These are phyloP conservation scores for Cyprinodon diabolis DNA, from an alignment of 2,797 vertebrate genomes.

Conservation along the genomic window DNA sequence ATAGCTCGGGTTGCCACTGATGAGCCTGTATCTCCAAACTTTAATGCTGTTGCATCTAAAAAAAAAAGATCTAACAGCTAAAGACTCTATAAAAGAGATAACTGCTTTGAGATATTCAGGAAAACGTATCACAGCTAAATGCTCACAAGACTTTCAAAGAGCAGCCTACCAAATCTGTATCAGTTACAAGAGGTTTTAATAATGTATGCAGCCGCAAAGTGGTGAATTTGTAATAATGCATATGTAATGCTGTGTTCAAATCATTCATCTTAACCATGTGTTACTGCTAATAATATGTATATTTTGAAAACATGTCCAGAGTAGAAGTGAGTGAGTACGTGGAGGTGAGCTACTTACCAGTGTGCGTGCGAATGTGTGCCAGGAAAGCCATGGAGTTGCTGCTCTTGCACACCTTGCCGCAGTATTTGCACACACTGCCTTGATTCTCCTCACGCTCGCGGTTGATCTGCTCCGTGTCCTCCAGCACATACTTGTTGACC, in stretches of 20 bases:
- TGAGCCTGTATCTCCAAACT: conserved; percentile 26
- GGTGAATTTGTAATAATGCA: conserved; percentile 2
- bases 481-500: conserved; percentile 97
- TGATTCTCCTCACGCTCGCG: conserved; percentile 96
- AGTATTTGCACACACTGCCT: conserved; percentile 95
- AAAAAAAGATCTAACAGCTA: conserved; percentile 41
- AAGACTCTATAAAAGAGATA: conserved; percentile 20
- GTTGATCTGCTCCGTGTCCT: conserved; percentile 98
- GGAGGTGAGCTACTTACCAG: conserved; percentile 83
- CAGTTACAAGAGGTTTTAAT: conserved; percentile 10
- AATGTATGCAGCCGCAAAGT: neutral
- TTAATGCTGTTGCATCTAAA: conserved; percentile 25
- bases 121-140: neutral
- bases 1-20: conserved; percentile 58
- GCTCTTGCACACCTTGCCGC: conserved; percentile 97
- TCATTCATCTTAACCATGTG: conserved; percentile 2
- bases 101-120: conserved; percentile 13
- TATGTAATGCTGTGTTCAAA: conserved; percentile 5
- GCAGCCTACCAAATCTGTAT: conserved; percentile 3
- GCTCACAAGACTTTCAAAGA: conserved; percentile 3
- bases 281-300: neutral
- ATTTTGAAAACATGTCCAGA: conserved; percentile 3
- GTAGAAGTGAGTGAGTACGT: neutral
- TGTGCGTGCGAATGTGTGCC: conserved; percentile 97
- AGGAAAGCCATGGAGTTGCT: conserved; percentile 99